phyloP scores from a whole-genome alignment of 2,113 vertebrate genomes.

The Myocastor coypus region DNA sequence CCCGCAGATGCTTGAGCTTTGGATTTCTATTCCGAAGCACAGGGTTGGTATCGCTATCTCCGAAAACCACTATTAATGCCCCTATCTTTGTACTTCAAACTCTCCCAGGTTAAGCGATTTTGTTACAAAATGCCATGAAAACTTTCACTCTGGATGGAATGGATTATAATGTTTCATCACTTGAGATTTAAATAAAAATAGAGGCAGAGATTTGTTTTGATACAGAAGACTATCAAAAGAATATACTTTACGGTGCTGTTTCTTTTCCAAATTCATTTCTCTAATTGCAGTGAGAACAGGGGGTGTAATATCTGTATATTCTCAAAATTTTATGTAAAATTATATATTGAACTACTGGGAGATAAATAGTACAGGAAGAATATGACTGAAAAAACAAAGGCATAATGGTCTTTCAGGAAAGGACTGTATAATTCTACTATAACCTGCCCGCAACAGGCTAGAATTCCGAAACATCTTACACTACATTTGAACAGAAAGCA shows the following conservation, averaged over 20 bases:
- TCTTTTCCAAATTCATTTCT: constrained; percentile 38
- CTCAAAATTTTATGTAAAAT: no score
- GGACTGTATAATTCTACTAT: constrained; percentile 5
- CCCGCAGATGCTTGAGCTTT: background rate
- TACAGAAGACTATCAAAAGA: constrained; percentile 30
- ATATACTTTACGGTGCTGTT: background rate
- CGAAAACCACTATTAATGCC: background rate
- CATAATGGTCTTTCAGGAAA: constrained; percentile 26
- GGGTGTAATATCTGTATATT: background rate
- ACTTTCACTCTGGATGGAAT: background rate
- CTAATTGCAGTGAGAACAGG: background rate
- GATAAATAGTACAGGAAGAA: constrained; percentile 24
- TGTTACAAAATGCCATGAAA: background rate
- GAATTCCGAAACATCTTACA: background rate
- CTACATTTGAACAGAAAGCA: background rate
- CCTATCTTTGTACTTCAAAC: background rate
- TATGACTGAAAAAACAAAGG: background rate
- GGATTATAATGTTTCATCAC: no score
- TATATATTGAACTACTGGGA: background rate
- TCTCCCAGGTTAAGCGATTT: background rate
- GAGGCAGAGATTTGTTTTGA: background rate
- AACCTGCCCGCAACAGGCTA: background rate
- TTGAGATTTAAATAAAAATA: constrained; percentile 3
- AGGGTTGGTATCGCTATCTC: background rate
- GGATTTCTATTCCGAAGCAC: background rate